Evolutionary conservation across 2,888 invertebrate species (phyloP).

Genomic region (Caenorhabditis drosophilae): DNA sequence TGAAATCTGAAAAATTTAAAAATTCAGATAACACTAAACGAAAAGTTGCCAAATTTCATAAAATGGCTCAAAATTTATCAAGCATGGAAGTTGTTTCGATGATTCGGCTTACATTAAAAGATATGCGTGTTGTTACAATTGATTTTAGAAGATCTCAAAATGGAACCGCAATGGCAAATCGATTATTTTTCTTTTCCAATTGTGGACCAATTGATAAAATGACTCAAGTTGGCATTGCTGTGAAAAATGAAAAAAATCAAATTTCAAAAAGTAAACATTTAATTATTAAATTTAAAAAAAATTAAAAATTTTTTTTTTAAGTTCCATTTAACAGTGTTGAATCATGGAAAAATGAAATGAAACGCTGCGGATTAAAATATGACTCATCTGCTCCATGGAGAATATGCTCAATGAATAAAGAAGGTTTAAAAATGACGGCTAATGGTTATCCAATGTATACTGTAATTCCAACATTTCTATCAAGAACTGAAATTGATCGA

Average conservation of each 20-base stretch:
- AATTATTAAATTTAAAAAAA: background rate
- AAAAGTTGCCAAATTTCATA: conserved; percentile 28
- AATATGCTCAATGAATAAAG: conserved; percentile 27
- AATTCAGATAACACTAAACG: conserved; percentile 10
- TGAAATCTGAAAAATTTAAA: background rate
- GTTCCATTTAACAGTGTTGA: conserved; percentile 40
- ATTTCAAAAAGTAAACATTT: no score
- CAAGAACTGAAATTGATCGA: conserved; percentile 29
- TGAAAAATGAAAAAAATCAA: conserved; percentile 24
- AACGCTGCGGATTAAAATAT: conserved; percentile 22
- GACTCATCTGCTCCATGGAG: conserved; percentile 32
- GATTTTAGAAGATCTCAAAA: conserved; percentile 49
- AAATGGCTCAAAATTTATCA: conserved; percentile 31
- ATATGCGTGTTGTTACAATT: conserved; percentile 52
- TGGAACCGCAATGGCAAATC: conserved; percentile 47
- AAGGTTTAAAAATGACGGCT: conserved; percentile 14
- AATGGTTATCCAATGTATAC: conserved; percentile 46
- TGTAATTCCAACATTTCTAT: conserved; percentile 32
- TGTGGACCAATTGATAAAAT: conserved; percentile 39
- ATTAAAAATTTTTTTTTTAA: conserved; percentile 8
- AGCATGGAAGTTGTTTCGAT: conserved; percentile 38
- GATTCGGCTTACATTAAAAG: conserved; percentile 38
- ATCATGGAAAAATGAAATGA: conserved; percentile 37
- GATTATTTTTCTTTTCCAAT: conserved; percentile 47
- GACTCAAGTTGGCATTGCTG: conserved; percentile 33